Percentiles rank a stretch among this genome's conserved stretches.
These are phyloP conservation scores for Oscheius onirici DNA, from an alignment of 2,888 invertebrate genomes.

Conservation along the genomic window DNA sequence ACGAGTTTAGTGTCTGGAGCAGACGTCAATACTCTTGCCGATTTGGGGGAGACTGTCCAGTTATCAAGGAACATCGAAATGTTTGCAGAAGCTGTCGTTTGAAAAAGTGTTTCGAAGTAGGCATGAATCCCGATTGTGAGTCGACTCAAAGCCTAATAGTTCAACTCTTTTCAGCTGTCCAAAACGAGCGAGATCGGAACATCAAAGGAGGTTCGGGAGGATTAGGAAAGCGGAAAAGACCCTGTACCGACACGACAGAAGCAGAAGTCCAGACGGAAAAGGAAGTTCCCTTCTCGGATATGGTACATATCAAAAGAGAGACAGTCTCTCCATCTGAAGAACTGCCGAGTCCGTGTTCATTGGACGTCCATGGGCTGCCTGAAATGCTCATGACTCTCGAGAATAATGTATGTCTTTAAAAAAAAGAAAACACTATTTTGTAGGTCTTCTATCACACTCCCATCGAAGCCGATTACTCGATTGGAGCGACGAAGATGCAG, in stretches of 20 bases:
- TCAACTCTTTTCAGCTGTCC: constrained; percentile 51
- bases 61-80: constrained; percentile 65
- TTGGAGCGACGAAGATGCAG: constrained; percentile 39
- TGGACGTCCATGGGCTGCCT: constrained; percentile 28
- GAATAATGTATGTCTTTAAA: constrained; percentile 7
- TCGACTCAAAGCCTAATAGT: not conserved
- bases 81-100: constrained; percentile 64
- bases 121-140: constrained; percentile 66
- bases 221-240: constrained; percentile 37
- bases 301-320: constrained; percentile 24
- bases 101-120: constrained; percentile 65
- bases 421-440: not conserved
- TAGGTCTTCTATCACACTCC: constrained; percentile 47
- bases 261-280: constrained; percentile 16
- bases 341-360: constrained; percentile 32
- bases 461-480: constrained; percentile 43
- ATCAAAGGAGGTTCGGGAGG: constrained; percentile 31
- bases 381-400: constrained; percentile 33
- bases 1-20: constrained; percentile 56
- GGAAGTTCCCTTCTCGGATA: not conserved
- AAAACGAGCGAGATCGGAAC: constrained; percentile 59
- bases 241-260: constrained; percentile 13
- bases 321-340: constrained; percentile 30
- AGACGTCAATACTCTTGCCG: constrained; percentile 63
- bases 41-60: constrained; percentile 65